A percentile compares a stretch with the other conserved stretches of the same genome.
These are phyloP conservation scores for Siniperca chuatsi DNA, from an alignment of 2,113 vertebrate species.

Conservation along the genomic window DNA sequence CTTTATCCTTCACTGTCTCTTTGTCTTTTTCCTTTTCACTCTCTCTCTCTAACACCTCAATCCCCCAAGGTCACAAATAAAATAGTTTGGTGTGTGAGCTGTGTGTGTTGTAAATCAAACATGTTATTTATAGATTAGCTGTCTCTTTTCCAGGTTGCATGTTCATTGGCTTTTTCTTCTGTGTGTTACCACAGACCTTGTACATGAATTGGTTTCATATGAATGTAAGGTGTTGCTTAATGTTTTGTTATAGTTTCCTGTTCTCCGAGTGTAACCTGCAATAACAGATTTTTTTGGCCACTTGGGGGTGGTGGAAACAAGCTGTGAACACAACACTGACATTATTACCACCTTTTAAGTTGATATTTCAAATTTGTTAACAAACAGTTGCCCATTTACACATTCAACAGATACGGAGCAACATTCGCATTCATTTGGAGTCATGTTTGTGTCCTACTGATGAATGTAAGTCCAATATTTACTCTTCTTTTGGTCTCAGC, in stretches of 20 bases:
- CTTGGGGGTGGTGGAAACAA: background rate
- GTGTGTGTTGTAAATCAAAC: conserved; percentile 4
- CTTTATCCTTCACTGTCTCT: background rate
- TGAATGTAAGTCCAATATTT: too few relatives aligned
- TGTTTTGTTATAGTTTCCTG: background rate
- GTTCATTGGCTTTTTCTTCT: background rate
- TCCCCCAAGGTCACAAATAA: conserved; percentile 7
- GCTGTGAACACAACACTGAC: background rate
- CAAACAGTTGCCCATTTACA: too few relatives aligned
- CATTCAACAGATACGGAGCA: too few relatives aligned
- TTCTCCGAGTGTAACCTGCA: background rate
- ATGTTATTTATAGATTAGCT: background rate
- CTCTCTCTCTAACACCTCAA: background rate
- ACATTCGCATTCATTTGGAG: too few relatives aligned
- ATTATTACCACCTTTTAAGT: too few relatives aligned
- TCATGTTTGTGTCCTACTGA: too few relatives aligned
- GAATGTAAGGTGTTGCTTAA: background rate
- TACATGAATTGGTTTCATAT: background rate
- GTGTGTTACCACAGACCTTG: too few relatives aligned
- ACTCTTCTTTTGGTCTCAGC: too few relatives aligned
- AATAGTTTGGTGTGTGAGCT: background rate
- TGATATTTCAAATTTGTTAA: too few relatives aligned
- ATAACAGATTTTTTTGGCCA: background rate
- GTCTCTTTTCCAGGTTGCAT: background rate
- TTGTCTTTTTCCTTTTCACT: background rate